Base-by-base conservation (phyloP, 2,888 invertebrate species). In the Notodonta ziczac region DNA sequence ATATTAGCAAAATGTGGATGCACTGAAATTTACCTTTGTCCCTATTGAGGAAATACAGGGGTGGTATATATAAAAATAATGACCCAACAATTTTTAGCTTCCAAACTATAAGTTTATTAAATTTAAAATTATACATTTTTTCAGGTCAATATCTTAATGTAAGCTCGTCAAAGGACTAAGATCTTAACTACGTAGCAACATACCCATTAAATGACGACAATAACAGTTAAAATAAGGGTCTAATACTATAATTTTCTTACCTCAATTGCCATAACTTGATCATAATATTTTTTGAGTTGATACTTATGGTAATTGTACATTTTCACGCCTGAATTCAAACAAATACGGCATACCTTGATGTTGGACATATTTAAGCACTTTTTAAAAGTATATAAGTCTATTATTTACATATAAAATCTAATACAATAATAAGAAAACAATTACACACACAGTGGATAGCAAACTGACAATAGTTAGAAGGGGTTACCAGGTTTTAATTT, bases 301-400 rank as follows among this genome's bases (percentile, higher is more conserved):
- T 75, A 83, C 64, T 69, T 74, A 67, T 83, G 76, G 61, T 80
- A 80, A 61, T 80, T 76, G 64, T 80, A 86, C 60, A 86, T 72
- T 74, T 83, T 85, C 10, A 76, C 78, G 57, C 84, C 83, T 16
- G 79, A 82, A 39, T 72, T 73, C 16, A 88, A 71, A 63, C 87
- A 88, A 66, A 86, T 84, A 55, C 87, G 79, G 62, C 87, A 88
- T 64, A 83, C 73, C 74, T 82, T 78, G 14, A 83, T 61, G 32
- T 79, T 74, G 54, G 78, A 68, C 87, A 87, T 87, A 12, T 63
- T 59, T 42, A 4, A 12, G n/a, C 4, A 39, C 13, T 58, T 52
- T n/a, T 42, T 42, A 10, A 13, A 44, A 12, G 35, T 13, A 48
- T 16, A 51, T 9, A 24, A 3, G 5, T 51, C 10, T 51, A 24